Base-by-base conservation (phyloP, 2,797 vertebrate species). In the Melanotaenia trifasciata region DNA sequence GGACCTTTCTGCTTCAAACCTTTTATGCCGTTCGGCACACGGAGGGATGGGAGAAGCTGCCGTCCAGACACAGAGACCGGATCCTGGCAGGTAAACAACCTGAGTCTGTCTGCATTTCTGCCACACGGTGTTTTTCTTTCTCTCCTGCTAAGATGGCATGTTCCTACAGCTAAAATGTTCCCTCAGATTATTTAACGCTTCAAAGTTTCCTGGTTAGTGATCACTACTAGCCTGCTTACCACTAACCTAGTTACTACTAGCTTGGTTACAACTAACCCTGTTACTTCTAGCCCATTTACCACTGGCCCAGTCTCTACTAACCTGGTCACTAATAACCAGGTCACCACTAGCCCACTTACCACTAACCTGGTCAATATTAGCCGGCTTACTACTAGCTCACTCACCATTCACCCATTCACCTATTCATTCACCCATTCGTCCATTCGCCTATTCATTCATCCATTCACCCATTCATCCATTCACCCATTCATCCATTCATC, bases 1-100 rank as follows among this genome's bases (percentile, higher is more conserved):
- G 97, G 97, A 94, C 96, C 90, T 97, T 98, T 94, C 96, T 97
- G 92, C 95, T 97, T 91, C 96, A 96, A 94, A 97, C 95, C 86
- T 96, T 97, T 93, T 97, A 96, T 89, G 96, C 97, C 58, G 95
- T 96, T 90, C 96, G 96, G 91, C 97, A 97, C 94, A 97, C 97
- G 57, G 94, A 94, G 88, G 93, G 96, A 97, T 98, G 97, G 97
- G 96, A 96, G 80, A 93, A 93, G 82, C 89, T 97, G 88, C 95
- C 94, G 61, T 87, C 92, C 87, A 94, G 94, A 66, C 92, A 97
- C 94, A 95, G 95, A 85, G 93, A 96, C 79, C 94, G 92, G 92
- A 96, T 97, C 87, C 94, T 96, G 87, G 94, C 96, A 96, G 97
- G 98, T 99, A 89, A 89, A 87, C 33, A 30, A 56, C 60, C 67